phyloP scores from a whole-genome alignment of 2,888 invertebrate genomes.

The Parthenolecanium corni region DNA sequence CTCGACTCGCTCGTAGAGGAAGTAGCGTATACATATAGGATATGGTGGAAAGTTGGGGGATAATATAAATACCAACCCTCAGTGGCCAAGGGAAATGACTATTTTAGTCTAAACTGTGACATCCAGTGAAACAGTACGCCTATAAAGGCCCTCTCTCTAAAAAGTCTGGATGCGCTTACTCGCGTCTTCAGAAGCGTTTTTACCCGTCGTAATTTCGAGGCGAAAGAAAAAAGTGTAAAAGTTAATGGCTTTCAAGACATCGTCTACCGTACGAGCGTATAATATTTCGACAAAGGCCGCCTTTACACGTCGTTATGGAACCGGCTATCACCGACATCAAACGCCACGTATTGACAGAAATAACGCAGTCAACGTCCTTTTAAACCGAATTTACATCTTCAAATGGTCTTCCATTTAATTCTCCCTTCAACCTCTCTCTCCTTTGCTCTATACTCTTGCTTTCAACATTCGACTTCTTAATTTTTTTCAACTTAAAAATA shows the following conservation, averaged over 20 bases:
- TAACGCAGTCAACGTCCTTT: constrained; percentile 22
- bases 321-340: constrained; percentile 15
- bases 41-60: background rate
- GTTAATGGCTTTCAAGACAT: constrained; percentile 10
- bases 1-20: too few relatives aligned
- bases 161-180: background rate
- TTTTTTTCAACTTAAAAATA: too few relatives aligned
- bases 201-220: constrained; percentile 17
- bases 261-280: background rate
- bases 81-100: constrained; percentile 13
- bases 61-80: constrained; percentile 18
- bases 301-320: constrained; percentile 1
- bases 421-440: too few relatives aligned
- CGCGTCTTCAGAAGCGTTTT: constrained; percentile 1
- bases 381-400: too few relatives aligned
- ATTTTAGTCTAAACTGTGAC: constrained; percentile 26
- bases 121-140: constrained; percentile 22
- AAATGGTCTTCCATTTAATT: too few relatives aligned
- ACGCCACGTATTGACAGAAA: constrained; percentile 25
- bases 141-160: background rate
- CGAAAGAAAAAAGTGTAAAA: too few relatives aligned
- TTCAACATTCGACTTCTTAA: too few relatives aligned
- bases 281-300: constrained; percentile 23
- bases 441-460: background rate
- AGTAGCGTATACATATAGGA: background rate